Base-by-base conservation (phyloP, 2,113 vertebrate genomes). In the Lagenorhynchus albirostris region DNA sequence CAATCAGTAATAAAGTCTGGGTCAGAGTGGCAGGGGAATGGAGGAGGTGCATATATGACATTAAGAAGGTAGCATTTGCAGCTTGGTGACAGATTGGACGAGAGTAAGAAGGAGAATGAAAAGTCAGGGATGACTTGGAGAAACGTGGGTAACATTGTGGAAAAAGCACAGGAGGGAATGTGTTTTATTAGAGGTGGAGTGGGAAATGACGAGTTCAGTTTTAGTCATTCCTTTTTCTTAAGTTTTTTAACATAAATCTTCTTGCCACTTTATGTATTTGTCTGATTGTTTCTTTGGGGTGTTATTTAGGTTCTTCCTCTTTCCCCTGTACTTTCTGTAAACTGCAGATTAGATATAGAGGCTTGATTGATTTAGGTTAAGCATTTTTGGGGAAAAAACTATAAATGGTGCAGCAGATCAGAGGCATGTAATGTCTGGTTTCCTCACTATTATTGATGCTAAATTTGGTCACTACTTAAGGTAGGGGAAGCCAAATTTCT, bases 201-300 rank as follows among this genome's bases (percentile, higher is more conserved):
- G 13, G 76, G 62, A 81, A 88, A 82, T 87, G 41, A 60, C 29
- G 31, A 92, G 63, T 74, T 92, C n/a, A n/a, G 41, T 83, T 90
- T 91, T 79, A 95, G 84, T 81, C 9, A 33, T 79, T 91, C 25
- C 71, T 81, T 80, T 91, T 70, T 81, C 31, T 93, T 41, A 81
- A 81, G 62, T 9, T 60, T 76, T 84, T 87, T 23, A 82, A 85
- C n/a, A 36, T 50, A 33, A 92, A 65, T 84, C 93, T 3, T 41
- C 5, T 90, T 91, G 89, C 84, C 12, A 77, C 55, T 87, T 62
- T 33, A 3, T 91, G 31, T 53, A 84, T 85, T 71, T 84, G 26
- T 86, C 44, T 91, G 11, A 87, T 83, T 94, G 47, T 95, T 85
- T 95, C 77, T 96, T 74, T 91, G 86, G 63, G n/a, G 1, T 44